Percentiles rank a stretch among this genome's conserved stretches.
Conservation (phyloP, 2,797 vertebrate genomes). For the Enteromius afrohamiltoni region DNA sequence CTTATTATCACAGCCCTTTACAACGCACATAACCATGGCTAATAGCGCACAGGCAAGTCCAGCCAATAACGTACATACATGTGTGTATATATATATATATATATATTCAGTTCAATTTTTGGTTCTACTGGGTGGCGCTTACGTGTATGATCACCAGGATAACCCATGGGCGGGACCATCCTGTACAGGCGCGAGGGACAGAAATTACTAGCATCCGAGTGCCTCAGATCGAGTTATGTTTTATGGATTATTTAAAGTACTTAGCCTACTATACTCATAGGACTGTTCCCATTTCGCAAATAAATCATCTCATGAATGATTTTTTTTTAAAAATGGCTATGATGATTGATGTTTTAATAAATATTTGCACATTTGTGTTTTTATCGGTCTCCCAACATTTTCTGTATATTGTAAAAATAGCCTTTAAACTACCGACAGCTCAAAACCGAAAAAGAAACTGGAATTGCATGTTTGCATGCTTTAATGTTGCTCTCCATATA, state of each 20-base stretch:
- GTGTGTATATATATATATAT: too few species aligned
- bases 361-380: not conserved
- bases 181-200: not conserved
- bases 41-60: not conserved
- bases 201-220: not conserved
- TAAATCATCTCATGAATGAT: not conserved
- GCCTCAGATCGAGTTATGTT: not conserved
- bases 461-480: not conserved
- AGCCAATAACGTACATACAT: too few species aligned
- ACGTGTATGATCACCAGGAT: too few species aligned
- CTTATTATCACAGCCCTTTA: not conserved
- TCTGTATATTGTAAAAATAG: not conserved
- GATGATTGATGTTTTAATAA: too few species aligned
- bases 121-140: too few species aligned
- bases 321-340: too few species aligned
- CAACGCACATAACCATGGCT: slow-evolving; percentile 12
- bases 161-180: too few species aligned
- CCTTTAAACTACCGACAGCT: not conserved
- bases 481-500: not conserved
- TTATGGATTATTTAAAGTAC: not conserved
- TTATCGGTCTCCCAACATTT: not conserved
- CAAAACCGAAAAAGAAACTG: not conserved
- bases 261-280: not conserved
- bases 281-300: not conserved
- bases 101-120: too few species aligned